These are phyloP conservation scores for Griposia aprilina DNA, from an alignment of 2,888 invertebrate species.

Conservation along the genomic window DNA sequence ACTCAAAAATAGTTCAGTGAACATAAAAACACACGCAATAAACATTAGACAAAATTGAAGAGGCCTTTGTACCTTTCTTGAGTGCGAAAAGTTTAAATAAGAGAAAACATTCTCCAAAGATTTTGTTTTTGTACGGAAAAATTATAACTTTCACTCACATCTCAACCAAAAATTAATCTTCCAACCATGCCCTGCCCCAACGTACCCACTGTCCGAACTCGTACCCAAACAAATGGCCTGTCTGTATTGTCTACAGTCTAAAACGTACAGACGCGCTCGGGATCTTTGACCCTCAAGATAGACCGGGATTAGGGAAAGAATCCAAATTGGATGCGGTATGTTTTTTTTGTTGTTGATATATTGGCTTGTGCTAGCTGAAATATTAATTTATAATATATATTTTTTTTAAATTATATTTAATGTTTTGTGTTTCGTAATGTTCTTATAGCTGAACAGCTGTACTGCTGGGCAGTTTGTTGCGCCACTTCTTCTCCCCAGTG, in stretches of 20 bases:
- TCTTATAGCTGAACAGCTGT: no score
- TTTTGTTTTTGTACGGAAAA: neutral
- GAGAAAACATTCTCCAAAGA: neutral
- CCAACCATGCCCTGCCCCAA: slow-evolving; percentile 42
- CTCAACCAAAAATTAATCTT: neutral
- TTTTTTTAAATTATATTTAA: no score
- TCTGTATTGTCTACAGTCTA: slow-evolving; percentile 64
- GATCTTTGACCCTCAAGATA: slow-evolving; percentile 79
- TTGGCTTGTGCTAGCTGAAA: no score
- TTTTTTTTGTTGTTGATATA: no score
- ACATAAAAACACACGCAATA: neutral
- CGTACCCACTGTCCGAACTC: slow-evolving; percentile 43
- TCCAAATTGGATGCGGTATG: slow-evolving; percentile 59
- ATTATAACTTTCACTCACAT: neutral
- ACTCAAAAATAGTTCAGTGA: neutral
- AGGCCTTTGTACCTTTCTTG: no score
- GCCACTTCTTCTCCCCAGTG: no score
- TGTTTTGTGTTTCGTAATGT: no score
- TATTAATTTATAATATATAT: no score
- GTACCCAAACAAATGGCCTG: slow-evolving; percentile 56
- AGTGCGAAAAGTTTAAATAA: neutral
- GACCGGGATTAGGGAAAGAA: slow-evolving; percentile 29
- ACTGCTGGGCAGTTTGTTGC: no score
- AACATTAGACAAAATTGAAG: neutral
- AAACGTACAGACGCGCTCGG: slow-evolving; percentile 72